Conservation (phyloP, 2,888 invertebrate genomes). For the Chromoteleia sp. region DNA sequence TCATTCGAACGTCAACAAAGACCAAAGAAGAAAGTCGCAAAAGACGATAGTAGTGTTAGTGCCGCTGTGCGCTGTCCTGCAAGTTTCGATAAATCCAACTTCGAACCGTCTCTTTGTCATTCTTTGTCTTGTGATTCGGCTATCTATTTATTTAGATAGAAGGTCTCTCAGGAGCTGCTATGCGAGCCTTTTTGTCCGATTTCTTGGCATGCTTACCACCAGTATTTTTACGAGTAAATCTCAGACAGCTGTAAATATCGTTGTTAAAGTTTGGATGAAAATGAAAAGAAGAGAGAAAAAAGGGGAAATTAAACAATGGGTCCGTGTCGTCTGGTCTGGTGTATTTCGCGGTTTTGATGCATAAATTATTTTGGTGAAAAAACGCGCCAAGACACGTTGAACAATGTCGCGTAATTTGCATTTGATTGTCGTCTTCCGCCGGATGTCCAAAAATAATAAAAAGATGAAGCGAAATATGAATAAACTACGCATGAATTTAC, state of each 20-base stretch:
- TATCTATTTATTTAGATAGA: conserved; percentile 65
- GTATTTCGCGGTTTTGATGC: conserved; percentile 30
- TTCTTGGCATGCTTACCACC: conserved; percentile 70
- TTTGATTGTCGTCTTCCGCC: conserved; percentile 23
- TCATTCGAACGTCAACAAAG: conserved; percentile 24
- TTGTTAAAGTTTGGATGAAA: conserved; percentile 38
- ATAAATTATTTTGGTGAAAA: conserved; percentile 46
- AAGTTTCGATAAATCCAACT: conserved; percentile 31
- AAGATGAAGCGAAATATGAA: conserved; percentile 43
- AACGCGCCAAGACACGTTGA: conserved; percentile 16
- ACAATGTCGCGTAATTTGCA: conserved; percentile 45
- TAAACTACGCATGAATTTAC: conserved; percentile 54
- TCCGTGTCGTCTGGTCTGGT: conserved; percentile 16
- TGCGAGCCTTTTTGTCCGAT: conserved; percentile 74
- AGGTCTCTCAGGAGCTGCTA: conserved; percentile 71
- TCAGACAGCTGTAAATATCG: conserved; percentile 45
- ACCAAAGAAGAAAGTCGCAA: conserved; percentile 20
- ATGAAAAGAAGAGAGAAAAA: conserved; percentile 18
- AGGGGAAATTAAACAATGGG: conserved; percentile 28
- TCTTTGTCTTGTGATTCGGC: conserved; percentile 45
- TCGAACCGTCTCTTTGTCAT: conserved; percentile 39
- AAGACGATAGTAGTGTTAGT: conserved; percentile 21
- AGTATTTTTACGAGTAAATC: conserved; percentile 50
- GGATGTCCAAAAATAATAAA: conserved; percentile 28
- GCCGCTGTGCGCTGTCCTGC: conserved; percentile 6